These are phyloP conservation scores for Leptura quadrifasciata DNA, from an alignment of 2,888 invertebrate species.

Conservation along the genomic window DNA sequence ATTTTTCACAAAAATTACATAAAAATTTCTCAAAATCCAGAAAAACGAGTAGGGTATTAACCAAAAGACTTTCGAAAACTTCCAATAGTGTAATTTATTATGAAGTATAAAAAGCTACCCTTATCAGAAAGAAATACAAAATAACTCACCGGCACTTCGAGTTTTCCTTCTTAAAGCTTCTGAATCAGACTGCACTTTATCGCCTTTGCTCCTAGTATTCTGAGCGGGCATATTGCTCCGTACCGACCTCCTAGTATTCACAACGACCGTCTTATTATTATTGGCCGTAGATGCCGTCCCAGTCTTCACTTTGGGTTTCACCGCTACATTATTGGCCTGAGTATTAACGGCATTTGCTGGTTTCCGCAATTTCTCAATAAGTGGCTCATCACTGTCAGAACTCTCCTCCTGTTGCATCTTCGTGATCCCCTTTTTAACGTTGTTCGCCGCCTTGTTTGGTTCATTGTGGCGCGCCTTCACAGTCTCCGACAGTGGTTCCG, in stretches of 20 bases:
- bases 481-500: constrained; percentile 69
- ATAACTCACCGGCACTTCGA: constrained; percentile 80
- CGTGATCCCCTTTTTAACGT: constrained; percentile 58
- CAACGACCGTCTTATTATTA: constrained; percentile 55
- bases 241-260: constrained; percentile 70
- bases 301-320: constrained; percentile 54
- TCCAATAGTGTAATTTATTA: no score
- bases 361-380: constrained; percentile 83
- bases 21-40: no score
- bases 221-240: constrained; percentile 67
- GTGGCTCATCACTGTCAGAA: constrained; percentile 88
- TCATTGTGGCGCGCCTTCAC: constrained; percentile 61
- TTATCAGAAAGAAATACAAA: constrained; percentile 22
- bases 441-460: constrained; percentile 56
- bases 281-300: constrained; percentile 52
- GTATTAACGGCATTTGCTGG: constrained; percentile 46
- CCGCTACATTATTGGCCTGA: constrained; percentile 54
- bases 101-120: no score
- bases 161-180: constrained; percentile 78
- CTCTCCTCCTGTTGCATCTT: constrained; percentile 76
- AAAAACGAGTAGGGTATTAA: no score
- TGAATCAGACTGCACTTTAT: constrained; percentile 63
- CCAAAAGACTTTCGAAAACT: no score
- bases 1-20: no score
- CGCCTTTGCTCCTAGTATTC: constrained; percentile 71